Evolutionary conservation across 2,113 vertebrate species (phyloP).

Genomic region (Symphodus melops): DNA sequence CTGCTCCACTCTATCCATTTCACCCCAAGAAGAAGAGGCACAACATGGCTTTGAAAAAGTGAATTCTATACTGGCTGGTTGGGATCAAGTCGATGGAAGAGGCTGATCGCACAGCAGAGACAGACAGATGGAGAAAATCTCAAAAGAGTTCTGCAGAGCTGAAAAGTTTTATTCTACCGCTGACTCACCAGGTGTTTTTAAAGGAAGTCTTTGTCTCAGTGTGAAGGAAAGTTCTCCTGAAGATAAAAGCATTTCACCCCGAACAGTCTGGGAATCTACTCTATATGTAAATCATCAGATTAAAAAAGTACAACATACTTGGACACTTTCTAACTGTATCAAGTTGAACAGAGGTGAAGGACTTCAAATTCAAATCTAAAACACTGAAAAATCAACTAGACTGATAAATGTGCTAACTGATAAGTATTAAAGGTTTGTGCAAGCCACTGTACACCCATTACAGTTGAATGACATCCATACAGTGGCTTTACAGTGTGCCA

Average conservation of each 20-base stretch:
- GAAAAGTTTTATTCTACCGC: constrained; percentile 28
- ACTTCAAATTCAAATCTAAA: not conserved
- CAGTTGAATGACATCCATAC: constrained; percentile 40
- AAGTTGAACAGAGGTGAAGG: not conserved
- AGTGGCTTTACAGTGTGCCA: constrained; percentile 62
- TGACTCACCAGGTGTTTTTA: constrained; percentile 49
- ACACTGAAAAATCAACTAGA: not conserved
- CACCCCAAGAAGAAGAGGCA: not conserved
- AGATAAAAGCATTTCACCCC: constrained; percentile 3
- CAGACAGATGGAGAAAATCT: constrained; percentile 33
- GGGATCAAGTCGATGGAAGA: constrained; percentile 35
- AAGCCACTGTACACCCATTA: not conserved
- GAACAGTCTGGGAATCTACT: not conserved
- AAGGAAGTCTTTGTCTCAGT: constrained; percentile 5
- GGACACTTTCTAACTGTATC: not conserved
- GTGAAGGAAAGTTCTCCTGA: constrained; percentile 34
- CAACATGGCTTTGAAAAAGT: constrained; percentile 32
- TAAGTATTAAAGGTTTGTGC: not conserved
- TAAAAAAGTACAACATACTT: not conserved
- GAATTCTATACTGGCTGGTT: not conserved
- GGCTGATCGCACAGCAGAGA: constrained; percentile 28
- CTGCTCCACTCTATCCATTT: constrained; percentile 10
- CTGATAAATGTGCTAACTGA: not conserved
- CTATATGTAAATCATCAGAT: not conserved
- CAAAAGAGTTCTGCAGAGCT: constrained; percentile 28